Percentiles rank a stretch among this genome's conserved stretches.
phyloP scores from a whole-genome alignment of 92 coral and sea anemone genomes.

The Anthopleura xanthogrammica region DNA sequence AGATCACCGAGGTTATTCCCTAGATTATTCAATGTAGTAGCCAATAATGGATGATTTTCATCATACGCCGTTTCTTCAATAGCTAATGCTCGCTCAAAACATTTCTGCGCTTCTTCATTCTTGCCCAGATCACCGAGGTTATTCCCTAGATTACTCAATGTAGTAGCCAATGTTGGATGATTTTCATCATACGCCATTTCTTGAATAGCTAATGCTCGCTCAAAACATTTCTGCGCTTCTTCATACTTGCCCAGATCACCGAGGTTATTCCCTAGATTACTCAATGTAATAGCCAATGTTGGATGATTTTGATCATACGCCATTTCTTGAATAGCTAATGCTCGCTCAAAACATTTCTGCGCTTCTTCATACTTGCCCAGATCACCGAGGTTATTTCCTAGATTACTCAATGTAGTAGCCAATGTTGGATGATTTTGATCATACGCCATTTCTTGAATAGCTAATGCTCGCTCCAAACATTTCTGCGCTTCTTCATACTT shows the following conservation, averaged over 20 bases:
- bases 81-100: not conserved
- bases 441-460: no score
- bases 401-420: no score
- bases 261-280: not conserved
- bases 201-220: not conserved
- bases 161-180: not conserved
- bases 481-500: no score
- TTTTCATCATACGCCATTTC: not conserved
- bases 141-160: not conserved
- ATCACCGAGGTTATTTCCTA: no score
- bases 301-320: no score
- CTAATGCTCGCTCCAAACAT: no score
- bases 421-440: no score
- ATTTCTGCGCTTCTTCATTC: not conserved
- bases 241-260: not conserved
- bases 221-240: not conserved
- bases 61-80: not conserved
- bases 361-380: no score
- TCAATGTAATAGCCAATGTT: no score
- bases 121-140: not conserved
- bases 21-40: not conserved
- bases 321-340: no score
- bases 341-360: no score
- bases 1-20: no score
- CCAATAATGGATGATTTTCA: constrained; percentile 9